Conservation (phyloP, 2,113 vertebrate species). For the Hymenochirus boettgeri region DNA sequence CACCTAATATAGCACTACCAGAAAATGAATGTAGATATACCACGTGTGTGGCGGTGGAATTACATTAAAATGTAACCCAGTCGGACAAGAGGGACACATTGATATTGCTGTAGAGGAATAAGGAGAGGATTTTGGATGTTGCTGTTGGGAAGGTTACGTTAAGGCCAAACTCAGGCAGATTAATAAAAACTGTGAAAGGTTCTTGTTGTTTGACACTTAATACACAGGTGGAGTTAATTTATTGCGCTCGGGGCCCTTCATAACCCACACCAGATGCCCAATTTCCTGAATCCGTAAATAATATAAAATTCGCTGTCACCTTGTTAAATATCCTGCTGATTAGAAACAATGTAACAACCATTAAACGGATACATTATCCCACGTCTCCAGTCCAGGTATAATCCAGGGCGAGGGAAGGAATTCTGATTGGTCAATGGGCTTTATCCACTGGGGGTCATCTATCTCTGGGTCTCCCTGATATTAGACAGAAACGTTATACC, state of each 20-base stretch:
- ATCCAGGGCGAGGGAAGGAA: background rate
- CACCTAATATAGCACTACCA: too few relatives aligned
- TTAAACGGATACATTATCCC: too few relatives aligned
- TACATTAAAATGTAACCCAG: too few relatives aligned
- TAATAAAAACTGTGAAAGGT: constrained; percentile 26
- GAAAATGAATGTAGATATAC: background rate
- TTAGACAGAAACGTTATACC: too few relatives aligned
- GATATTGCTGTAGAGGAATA: too few relatives aligned
- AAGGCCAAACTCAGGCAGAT: constrained; percentile 9
- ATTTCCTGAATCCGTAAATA: constrained; percentile 38
- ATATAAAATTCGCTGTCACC: constrained; percentile 25
- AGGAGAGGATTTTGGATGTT: too few relatives aligned
- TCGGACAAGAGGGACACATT: too few relatives aligned
- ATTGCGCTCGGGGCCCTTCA: background rate
- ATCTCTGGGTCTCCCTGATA: too few relatives aligned
- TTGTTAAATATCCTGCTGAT: constrained; percentile 30
- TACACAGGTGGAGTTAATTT: constrained; percentile 29
- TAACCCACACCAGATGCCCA: constrained; percentile 33
- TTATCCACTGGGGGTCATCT: too few relatives aligned
- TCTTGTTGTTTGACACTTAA: constrained; percentile 30
- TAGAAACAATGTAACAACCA: too few relatives aligned
- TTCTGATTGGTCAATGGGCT: too few relatives aligned
- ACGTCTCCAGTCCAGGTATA: background rate
- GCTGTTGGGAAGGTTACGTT: constrained; percentile 6
- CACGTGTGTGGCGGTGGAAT: background rate